Conservation (phyloP, 2,888 invertebrate species). For the Beris chalybata region DNA sequence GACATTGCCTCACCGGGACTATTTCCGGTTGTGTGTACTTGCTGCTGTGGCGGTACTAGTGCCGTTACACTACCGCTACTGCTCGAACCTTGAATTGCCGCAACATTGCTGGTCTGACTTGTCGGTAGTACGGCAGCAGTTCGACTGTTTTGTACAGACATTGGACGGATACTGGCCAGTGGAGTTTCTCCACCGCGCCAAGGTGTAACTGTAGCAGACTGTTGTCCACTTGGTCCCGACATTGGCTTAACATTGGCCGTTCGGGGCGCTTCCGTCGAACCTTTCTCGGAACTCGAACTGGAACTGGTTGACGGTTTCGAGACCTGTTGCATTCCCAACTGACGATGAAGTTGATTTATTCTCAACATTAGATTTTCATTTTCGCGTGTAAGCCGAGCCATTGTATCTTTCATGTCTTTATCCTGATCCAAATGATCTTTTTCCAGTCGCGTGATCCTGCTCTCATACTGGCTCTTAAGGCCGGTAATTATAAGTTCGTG, state of each 20-base stretch:
- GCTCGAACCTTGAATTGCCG: slow-evolving; percentile 46
- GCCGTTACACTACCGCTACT: slow-evolving; percentile 56
- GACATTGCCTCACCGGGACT: slow-evolving; percentile 60
- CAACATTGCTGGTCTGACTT: slow-evolving; percentile 61
- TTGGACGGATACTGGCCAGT: slow-evolving; percentile 89
- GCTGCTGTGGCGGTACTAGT: slow-evolving; percentile 65
- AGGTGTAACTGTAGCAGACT: slow-evolving; percentile 61
- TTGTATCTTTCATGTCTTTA: slow-evolving; percentile 61
- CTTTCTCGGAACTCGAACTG: slow-evolving; percentile 62
- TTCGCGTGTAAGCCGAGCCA: slow-evolving; percentile 60
- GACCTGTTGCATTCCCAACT: slow-evolving; percentile 64
- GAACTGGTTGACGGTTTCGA: slow-evolving; percentile 72
- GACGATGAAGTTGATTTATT: slow-evolving; percentile 68
- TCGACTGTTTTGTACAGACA: slow-evolving; percentile 71
- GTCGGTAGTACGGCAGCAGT: slow-evolving; percentile 81
- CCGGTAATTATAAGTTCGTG: slow-evolving; percentile 63
- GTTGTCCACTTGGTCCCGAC: slow-evolving; percentile 66
- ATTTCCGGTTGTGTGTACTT: slow-evolving; percentile 61
- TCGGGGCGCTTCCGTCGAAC: slow-evolving; percentile 64
- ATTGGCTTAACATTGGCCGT: slow-evolving; percentile 95
- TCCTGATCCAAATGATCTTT: slow-evolving; percentile 71
- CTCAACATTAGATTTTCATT: slow-evolving; percentile 73
- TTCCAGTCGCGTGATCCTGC: slow-evolving; percentile 68
- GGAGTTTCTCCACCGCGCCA: slow-evolving; percentile 81
- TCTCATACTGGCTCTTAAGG: slow-evolving; percentile 71